Evolutionary conservation across 53 echinoderm and acorn worm genomes (phyloP), one percentile per base, ranked within the genome.

Genomic region (Astropecten irregularis): DNA sequence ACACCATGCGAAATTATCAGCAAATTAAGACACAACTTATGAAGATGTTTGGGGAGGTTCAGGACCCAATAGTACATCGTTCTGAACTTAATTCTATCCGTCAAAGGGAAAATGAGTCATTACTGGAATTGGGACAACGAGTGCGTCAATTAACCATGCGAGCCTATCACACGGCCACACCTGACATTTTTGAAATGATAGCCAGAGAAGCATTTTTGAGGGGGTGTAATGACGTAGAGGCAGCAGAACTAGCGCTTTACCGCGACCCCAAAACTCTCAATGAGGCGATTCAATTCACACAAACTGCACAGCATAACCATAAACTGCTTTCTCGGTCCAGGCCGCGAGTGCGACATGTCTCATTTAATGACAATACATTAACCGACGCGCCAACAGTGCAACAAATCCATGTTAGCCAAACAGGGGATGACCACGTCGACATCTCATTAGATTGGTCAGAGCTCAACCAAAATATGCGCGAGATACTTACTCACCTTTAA

Each of bases 371-470:
- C 22, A 25, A 23, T 50, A 19, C 19, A 3, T 15, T 18, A 18
- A 14, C 50, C 19, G 19, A 19, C 2, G 16, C 50, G 16, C 50
- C 50, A 14, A 19, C 15, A 2, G 50, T 50, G 19, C 5, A 14
- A 50, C 50, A 50, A 50, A 19, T 50, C 50, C 50, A 50, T 18
- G 50, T 50, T 50, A 15, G 50, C 16, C 50, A 50, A 50, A 50
- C 50, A 18, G 50, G 50, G 32, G 15, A 10, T 62, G 22, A 27
- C 26, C 11, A 68, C 13, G 10, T 68, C 26, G 46, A 68, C 46
- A 44, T 68, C 8, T 11, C 9, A 23, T 68, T 68, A 23, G 68
- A 68, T 16, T 68, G 68, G 68, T 68, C 68, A 1, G 68, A 68
- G 0, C 0, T 68, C 0, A 68, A 68, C 3, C 46, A 40, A 28